Evolutionary conservation across 1,140 invertebrate genomes (phyloP).

Genomic region (Microplitis demolitor): DNA sequence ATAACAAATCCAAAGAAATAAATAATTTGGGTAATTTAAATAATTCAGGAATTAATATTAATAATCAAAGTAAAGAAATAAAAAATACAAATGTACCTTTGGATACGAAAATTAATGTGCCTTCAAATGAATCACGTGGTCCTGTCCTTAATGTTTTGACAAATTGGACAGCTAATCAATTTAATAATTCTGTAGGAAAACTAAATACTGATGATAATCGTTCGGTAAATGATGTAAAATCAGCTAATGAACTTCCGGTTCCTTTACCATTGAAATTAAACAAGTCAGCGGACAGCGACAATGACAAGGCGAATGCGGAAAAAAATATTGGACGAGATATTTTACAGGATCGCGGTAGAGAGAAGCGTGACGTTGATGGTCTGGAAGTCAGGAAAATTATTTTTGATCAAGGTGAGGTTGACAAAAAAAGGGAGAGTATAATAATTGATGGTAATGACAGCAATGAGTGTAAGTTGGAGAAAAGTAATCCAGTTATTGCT

Average conservation of each 20-base stretch:
- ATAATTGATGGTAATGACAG: no score
- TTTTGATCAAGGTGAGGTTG: neutral
- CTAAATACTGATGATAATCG: slow-evolving; percentile 19
- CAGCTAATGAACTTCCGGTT: slow-evolving; percentile 43
- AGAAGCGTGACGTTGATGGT: slow-evolving; percentile 40
- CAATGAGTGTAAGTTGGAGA: neutral
- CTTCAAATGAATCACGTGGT: slow-evolving; percentile 36
- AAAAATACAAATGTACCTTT: slow-evolving; percentile 17
- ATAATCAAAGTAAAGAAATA: slow-evolving; percentile 11
- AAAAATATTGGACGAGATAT: slow-evolving; percentile 41
- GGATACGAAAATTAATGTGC: neutral
- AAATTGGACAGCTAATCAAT: slow-evolving; percentile 35
- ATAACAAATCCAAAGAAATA: neutral
- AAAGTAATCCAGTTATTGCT: neutral
- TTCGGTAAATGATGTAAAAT: slow-evolving; percentile 1
- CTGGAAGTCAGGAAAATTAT: neutral
- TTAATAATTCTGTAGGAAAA: neutral
- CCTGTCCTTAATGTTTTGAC: slow-evolving; percentile 52
- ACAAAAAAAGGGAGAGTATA: neutral
- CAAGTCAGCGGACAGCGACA: slow-evolving; percentile 25
- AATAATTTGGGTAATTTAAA: neutral
- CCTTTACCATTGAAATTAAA: slow-evolving; percentile 46
- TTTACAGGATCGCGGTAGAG: slow-evolving; percentile 44
- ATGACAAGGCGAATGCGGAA: slow-evolving; percentile 12
- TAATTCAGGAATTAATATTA: neutral